Evolutionary conservation across 2,888 invertebrate species (phyloP).

Genomic region (Drosophila rubida): DNA sequence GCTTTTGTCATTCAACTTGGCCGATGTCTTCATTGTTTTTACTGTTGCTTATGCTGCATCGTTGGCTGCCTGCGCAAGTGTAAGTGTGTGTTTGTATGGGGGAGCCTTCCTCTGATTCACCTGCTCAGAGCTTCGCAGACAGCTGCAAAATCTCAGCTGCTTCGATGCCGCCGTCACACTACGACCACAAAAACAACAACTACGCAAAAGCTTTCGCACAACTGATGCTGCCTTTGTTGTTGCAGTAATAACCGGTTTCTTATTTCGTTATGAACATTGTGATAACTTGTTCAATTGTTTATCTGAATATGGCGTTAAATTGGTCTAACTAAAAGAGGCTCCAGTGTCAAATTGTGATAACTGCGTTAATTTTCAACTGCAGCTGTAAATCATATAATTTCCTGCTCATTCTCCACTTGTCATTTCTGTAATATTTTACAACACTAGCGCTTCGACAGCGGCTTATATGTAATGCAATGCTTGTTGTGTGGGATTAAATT

Average conservation of each 20-base stretch:
- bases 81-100: slow-evolving; percentile 2
- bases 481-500: not conserved
- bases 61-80: slow-evolving; percentile 10
- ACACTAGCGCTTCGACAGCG: not conserved
- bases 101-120: slow-evolving; percentile 57
- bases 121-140: slow-evolving; percentile 58
- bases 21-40: slow-evolving; percentile 51
- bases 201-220: slow-evolving; percentile 38
- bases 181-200: slow-evolving; percentile 37
- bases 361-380: slow-evolving; percentile 29
- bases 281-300: slow-evolving; percentile 48
- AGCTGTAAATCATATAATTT: slow-evolving; percentile 20
- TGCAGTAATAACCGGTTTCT: slow-evolving; percentile 68
- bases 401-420: not conserved
- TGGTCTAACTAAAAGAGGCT: slow-evolving; percentile 35
- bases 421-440: not conserved
- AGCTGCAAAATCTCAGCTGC: slow-evolving; percentile 76
- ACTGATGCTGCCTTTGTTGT: slow-evolving; percentile 31
- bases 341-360: slow-evolving; percentile 43
- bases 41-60: slow-evolving; percentile 8
- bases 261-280: slow-evolving; percentile 56
- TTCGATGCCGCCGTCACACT: slow-evolving; percentile 24
- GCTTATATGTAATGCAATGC: not conserved
- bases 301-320: slow-evolving; percentile 38
- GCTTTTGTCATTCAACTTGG: slow-evolving; percentile 65